These are phyloP conservation scores for Melanophora roralis DNA, from an alignment of 2,888 invertebrate species.

Conservation along the genomic window DNA sequence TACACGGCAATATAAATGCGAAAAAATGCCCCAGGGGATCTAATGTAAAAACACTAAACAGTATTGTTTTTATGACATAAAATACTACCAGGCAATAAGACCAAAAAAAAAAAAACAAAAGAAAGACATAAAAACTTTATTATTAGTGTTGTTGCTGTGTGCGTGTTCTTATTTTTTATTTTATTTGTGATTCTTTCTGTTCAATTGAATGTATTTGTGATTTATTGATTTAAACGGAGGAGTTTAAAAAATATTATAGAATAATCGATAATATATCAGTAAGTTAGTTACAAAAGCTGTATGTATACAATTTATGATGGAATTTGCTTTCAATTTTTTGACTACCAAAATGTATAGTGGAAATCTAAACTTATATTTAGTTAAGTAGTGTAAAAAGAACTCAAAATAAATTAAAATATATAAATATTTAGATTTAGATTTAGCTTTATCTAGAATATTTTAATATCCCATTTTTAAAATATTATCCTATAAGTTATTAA, in stretches of 20 bases:
- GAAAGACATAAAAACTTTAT: constrained; percentile 42
- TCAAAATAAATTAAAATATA: too few relatives aligned
- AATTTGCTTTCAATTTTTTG: too few relatives aligned
- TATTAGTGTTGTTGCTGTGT: constrained; percentile 30
- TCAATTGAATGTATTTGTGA: constrained; percentile 44
- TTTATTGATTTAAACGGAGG: constrained; percentile 45
- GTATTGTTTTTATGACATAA: constrained; percentile 56
- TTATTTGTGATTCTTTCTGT: constrained; percentile 7
- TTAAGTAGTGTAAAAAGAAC: too few relatives aligned
- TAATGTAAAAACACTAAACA: constrained; percentile 57
- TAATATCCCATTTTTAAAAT: too few relatives aligned
- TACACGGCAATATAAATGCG: constrained; percentile 50
- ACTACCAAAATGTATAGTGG: too few relatives aligned
- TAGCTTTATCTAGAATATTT: too few relatives aligned
- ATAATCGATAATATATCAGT: background rate
- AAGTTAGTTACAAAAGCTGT: too few relatives aligned
- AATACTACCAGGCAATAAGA: constrained; percentile 49
- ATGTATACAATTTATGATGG: too few relatives aligned
- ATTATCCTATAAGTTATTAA: too few relatives aligned
- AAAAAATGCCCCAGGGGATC: constrained; percentile 55
- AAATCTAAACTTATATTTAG: too few relatives aligned
- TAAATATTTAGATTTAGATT: too few relatives aligned
- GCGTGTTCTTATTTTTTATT: background rate
- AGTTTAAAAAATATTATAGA: constrained; percentile 6
- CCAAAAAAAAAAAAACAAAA: background rate